phyloP scores from a whole-genome alignment of 2,888 invertebrate genomes.

The Helleia helle region DNA sequence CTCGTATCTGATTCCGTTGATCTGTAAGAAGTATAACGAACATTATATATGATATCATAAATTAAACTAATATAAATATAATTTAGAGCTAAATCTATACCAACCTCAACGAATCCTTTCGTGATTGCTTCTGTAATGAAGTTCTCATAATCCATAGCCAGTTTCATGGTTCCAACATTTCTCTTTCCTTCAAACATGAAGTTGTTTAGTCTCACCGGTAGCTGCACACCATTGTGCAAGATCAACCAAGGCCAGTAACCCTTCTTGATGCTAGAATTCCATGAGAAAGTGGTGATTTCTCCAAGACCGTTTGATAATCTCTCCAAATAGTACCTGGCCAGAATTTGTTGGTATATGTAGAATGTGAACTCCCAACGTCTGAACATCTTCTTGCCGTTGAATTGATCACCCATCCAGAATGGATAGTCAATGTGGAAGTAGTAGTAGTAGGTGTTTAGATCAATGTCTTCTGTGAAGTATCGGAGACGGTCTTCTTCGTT shows the following conservation, averaged over 20 bases:
- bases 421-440: slow-evolving; percentile 76
- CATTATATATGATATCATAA: no score
- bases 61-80: no score
- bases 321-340: slow-evolving; percentile 75
- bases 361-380: slow-evolving; percentile 72
- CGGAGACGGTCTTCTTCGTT: slow-evolving; percentile 73
- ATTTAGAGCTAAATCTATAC: slow-evolving; percentile 11
- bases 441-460: slow-evolving; percentile 76
- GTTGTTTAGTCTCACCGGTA: slow-evolving; percentile 66
- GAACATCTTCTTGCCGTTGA: slow-evolving; percentile 41
- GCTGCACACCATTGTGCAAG: slow-evolving; percentile 69
- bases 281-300: slow-evolving; percentile 55
- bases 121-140: slow-evolving; percentile 75
- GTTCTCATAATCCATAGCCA: slow-evolving; percentile 57
- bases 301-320: slow-evolving; percentile 67
- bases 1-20: slow-evolving; percentile 50
- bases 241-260: slow-evolving; percentile 75
- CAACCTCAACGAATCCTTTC: slow-evolving; percentile 64
- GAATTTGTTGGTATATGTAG: slow-evolving; percentile 77
- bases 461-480: slow-evolving; percentile 79
- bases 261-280: slow-evolving; percentile 48
- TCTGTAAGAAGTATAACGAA: slow-evolving; percentile 28
- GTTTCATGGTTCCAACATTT: slow-evolving; percentile 41
- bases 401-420: slow-evolving; percentile 74
- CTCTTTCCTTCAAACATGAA: slow-evolving; percentile 39